A percentile compares a stretch with the other conserved stretches of the same genome.
phyloP scores from a whole-genome alignment of 2,113 vertebrate genomes.

The Odontophorus gujanensis region DNA sequence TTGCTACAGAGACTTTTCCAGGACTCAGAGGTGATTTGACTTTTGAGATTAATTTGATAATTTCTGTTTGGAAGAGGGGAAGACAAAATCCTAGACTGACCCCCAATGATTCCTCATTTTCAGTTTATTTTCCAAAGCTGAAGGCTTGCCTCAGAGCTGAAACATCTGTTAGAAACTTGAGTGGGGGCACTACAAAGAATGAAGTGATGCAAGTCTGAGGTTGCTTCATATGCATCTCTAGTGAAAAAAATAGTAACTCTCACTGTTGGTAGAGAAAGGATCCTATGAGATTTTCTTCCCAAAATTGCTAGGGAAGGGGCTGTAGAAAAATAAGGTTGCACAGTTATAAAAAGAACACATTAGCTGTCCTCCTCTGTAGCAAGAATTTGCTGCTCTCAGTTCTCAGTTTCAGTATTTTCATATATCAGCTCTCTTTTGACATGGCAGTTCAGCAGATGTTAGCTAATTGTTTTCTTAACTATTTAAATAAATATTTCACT shows the following conservation, averaged over 20 bases:
- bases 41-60: not conserved
- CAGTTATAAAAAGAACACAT: not conserved
- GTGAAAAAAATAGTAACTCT: not conserved
- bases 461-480: not conserved
- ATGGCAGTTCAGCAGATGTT: slow-evolving; percentile 2
- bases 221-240: not conserved
- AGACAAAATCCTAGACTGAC: not conserved
- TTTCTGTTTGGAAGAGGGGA: not conserved
- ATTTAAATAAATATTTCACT: not conserved
- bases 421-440: not conserved
- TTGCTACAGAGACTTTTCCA: not conserved
- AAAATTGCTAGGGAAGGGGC: not conserved
- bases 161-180: not conserved
- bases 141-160: not conserved
- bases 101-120: not conserved
- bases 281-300: not conserved
- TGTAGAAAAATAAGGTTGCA: not conserved
- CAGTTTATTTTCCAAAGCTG: not conserved
- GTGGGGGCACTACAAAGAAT: not conserved
- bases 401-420: not conserved
- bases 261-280: not conserved
- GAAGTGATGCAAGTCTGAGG: not conserved
- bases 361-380: not conserved
- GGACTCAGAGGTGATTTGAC: not conserved
- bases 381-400: not conserved